Evolutionary conservation across 2,888 invertebrate genomes (phyloP).

Genomic region (Drosophila pegasa): DNA sequence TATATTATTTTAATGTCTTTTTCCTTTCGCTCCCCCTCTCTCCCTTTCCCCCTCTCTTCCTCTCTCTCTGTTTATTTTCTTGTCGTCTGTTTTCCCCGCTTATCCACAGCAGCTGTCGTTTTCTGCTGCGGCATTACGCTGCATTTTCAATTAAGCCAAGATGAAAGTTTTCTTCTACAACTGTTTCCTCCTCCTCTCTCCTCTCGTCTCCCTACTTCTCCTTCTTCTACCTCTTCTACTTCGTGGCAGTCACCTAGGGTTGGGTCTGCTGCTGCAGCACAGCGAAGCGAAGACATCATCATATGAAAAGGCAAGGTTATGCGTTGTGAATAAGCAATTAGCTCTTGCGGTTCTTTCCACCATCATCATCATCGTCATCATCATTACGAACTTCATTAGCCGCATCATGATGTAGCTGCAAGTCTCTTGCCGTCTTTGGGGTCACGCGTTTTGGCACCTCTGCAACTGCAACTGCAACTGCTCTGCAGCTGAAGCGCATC

Average conservation of each 20-base stretch:
- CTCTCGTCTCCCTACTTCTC: background rate
- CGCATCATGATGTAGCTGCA: conserved; percentile 18
- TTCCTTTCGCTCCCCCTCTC: conserved; percentile 35
- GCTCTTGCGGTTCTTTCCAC: conserved; percentile 65
- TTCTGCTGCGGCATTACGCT: conserved; percentile 61
- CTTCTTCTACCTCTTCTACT: background rate
- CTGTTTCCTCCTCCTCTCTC: background rate
- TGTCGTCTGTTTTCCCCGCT: conserved; percentile 34
- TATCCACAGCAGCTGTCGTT: conserved; percentile 69
- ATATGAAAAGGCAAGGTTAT: conserved; percentile 73
- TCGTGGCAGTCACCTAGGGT: background rate
- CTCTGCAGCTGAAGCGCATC: conserved; percentile 19
- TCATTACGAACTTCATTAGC: conserved; percentile 16
- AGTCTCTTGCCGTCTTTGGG: conserved; percentile 52
- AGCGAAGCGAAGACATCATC: conserved; percentile 57
- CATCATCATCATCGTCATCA: conserved; percentile 6
- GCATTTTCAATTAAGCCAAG: conserved; percentile 75
- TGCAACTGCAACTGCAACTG: conserved; percentile 32
- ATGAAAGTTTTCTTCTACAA: conserved; percentile 51
- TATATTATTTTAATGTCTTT: conserved; percentile 78
- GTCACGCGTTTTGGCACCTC: conserved; percentile 55
- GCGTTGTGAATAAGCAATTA: conserved; percentile 76
- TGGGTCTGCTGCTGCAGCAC: conserved; percentile 30
- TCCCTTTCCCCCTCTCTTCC: conserved; percentile 1
- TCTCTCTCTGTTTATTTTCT: conserved; percentile 7